phyloP scores from a whole-genome alignment of 35 echinoderm and acorn worm species.

The Patiria miniata region DNA sequence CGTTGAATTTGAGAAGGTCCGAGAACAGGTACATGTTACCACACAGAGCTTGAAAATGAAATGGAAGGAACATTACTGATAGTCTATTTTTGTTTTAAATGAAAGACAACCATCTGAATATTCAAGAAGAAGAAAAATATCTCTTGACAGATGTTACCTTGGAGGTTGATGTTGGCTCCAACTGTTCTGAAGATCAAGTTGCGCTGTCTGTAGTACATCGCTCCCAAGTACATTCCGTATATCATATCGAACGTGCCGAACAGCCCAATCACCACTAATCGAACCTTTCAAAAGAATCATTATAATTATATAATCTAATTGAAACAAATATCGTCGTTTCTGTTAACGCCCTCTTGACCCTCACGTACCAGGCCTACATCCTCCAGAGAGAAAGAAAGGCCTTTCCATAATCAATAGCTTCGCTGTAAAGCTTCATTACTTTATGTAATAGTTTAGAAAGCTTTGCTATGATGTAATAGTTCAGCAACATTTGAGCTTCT shows the following conservation, averaged over 20 bases:
- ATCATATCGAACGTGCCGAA: slow-evolving; percentile 60
- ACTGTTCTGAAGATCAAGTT: slow-evolving; percentile 89
- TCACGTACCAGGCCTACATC: no score
- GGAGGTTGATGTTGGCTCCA: slow-evolving; percentile 83
- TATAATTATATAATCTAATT: no score
- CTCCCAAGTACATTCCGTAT: slow-evolving; percentile 62
- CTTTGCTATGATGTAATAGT: no score
- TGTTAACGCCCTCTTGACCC: no score
- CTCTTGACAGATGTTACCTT: slow-evolving; percentile 45
- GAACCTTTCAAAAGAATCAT: slow-evolving; percentile 35
- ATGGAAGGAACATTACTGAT: background rate
- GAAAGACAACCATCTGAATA: background rate
- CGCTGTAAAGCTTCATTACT: no score
- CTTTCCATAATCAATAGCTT: no score
- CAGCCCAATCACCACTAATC: slow-evolving; percentile 53
- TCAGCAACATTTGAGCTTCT: no score
- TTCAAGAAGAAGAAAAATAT: background rate
- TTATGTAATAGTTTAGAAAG: no score
- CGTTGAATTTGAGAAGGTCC: slow-evolving; percentile 85
- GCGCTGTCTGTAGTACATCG: slow-evolving; percentile 59
- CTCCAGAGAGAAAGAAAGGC: no score
- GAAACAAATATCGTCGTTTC: no score
- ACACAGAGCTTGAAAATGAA: slow-evolving; percentile 72
- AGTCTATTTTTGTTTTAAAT: background rate
- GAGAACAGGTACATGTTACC: slow-evolving; percentile 86